phyloP scores from a whole-genome alignment of 2,888 invertebrate species.

The Machimus atricapillus region DNA sequence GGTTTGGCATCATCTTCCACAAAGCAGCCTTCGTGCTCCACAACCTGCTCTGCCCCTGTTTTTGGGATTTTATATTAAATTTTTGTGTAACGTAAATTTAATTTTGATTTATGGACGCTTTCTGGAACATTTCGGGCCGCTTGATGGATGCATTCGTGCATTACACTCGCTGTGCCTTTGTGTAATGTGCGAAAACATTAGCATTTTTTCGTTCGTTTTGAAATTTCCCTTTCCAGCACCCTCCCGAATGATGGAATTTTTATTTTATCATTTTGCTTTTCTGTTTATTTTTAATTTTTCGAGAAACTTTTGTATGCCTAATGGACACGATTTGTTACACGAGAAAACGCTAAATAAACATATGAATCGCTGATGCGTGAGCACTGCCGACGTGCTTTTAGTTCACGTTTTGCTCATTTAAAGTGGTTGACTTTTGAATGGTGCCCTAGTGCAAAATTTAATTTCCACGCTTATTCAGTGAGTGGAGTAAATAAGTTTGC shows the following conservation, averaged over 20 bases:
- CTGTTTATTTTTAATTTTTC: neutral
- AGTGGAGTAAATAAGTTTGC: neutral
- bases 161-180: neutral
- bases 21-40: neutral
- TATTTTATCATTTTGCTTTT: neutral
- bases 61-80: conserved; percentile 22
- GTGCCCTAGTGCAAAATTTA: neutral
- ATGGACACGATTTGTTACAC: neutral
- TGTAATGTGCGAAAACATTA: neutral
- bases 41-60: neutral
- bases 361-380: neutral
- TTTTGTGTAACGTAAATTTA: conserved; percentile 26
- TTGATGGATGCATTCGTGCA: conserved; percentile 11
- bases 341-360: neutral
- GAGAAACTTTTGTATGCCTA: neutral
- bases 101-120: conserved; percentile 23
- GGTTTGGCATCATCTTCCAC: neutral
- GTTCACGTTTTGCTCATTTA: neutral
- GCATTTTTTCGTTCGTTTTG: neutral
- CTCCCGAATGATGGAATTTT: neutral
- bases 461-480: neutral
- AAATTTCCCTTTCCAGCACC: neutral
- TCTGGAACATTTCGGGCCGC: neutral
- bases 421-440: neutral
- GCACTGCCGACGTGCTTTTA: neutral